Evolutionary conservation across 2,113 vertebrate species (phyloP).

Genomic region (Muscicapa adusta): DNA sequence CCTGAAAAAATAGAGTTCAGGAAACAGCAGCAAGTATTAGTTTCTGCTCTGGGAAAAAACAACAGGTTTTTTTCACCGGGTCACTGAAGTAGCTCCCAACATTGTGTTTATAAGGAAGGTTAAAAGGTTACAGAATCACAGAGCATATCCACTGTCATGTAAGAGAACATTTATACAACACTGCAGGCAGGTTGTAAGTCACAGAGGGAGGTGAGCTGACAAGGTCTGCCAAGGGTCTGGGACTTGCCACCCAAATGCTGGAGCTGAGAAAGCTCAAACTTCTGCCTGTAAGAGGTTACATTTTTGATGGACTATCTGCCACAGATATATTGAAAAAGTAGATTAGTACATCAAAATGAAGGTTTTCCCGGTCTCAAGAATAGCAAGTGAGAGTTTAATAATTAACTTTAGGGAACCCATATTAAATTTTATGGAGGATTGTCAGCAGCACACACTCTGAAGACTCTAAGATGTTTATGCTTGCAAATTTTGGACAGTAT

Average conservation of each 20-base stretch:
- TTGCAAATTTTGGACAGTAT: neutral
- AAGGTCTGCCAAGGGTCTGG: accelerated
- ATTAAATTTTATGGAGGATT: neutral
- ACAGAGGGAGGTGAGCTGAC: neutral
- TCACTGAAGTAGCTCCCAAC: neutral
- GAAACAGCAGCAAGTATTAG: neutral
- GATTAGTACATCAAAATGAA: neutral
- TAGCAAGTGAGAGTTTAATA: neutral
- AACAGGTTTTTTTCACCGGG: neutral
- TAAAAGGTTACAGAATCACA: neutral
- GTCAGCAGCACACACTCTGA: neutral
- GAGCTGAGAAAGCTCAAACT: neutral
- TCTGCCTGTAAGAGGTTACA: neutral
- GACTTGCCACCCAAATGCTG: neutral
- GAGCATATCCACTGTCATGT: neutral
- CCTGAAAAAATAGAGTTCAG: neutral
- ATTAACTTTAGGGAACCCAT: neutral
- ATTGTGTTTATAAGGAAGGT: neutral
- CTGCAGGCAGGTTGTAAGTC: neutral
- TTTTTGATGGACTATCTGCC: neutral
- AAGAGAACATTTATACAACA: neutral
- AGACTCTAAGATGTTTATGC: neutral
- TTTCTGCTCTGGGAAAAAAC: neutral
- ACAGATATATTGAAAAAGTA: neutral
- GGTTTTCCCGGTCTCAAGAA: neutral